phyloP scores from a whole-genome alignment of 2,888 invertebrate species.

The Saturnia pavonia region DNA sequence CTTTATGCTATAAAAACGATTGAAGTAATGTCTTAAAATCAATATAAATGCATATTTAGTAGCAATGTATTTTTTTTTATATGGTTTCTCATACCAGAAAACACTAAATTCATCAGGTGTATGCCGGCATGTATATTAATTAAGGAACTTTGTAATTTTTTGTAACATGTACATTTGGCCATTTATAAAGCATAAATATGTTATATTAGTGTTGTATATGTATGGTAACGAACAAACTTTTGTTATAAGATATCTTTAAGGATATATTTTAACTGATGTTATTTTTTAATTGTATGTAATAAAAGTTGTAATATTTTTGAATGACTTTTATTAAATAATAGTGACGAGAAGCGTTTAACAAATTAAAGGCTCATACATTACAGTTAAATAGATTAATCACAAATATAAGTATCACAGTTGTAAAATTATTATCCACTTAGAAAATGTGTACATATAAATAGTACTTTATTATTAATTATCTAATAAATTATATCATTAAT shows the following conservation, averaged over 20 bases:
- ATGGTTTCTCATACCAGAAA: neutral
- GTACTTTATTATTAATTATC: neutral
- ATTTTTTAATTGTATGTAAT: conserved; percentile 12
- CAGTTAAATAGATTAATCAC: neutral
- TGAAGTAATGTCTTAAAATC: neutral
- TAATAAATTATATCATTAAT: neutral
- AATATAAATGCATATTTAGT: neutral
- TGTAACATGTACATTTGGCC: neutral
- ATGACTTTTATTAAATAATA: conserved; percentile 9
- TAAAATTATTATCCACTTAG: neutral
- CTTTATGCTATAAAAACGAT: neutral
- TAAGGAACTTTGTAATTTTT: neutral
- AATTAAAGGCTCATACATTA: neutral
- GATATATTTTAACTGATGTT: neutral
- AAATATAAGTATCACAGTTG: conserved; percentile 2
- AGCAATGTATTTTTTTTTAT: neutral
- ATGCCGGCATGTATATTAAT: neutral
- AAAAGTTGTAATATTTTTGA: conserved; percentile 6
- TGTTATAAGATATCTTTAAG: conserved; percentile 4
- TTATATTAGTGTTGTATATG: conserved; percentile 2
- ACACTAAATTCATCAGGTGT: neutral
- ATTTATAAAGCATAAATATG: neutral
- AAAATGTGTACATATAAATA: no score
- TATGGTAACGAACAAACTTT: conserved; percentile 4
- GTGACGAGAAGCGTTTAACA: neutral